Percentiles rank a stretch among this genome's conserved stretches.
Evolutionary conservation across 2,113 vertebrate genomes (phyloP).

Genomic region (Nothocercus julius): DNA sequence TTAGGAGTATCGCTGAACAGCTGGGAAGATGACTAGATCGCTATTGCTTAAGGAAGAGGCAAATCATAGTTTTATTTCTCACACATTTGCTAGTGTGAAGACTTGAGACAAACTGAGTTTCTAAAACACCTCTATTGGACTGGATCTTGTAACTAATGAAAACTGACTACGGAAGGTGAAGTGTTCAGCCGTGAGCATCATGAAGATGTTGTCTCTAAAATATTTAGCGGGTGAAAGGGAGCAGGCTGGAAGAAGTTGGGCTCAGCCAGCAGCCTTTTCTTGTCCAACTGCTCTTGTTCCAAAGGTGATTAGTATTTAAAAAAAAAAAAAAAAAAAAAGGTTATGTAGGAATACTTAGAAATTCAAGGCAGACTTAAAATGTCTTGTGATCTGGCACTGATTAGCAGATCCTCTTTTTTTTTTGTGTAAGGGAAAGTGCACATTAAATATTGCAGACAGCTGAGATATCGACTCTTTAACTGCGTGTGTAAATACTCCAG

Average conservation of each 20-base stretch:
- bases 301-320: neutral
- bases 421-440: rapidly evolving
- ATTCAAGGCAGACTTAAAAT: neutral
- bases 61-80: rapidly evolving
- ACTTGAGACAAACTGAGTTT: neutral
- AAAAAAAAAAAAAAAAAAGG: neutral
- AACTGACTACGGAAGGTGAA: neutral
- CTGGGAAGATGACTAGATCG: neutral
- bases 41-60: neutral
- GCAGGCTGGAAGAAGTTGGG: neutral
- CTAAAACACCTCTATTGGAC: neutral
- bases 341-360: neutral
- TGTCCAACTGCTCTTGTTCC: neutral
- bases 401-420: neutral
- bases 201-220: neutral
- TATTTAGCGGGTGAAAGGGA: neutral
- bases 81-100: rapidly evolving
- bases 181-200: neutral
- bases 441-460: neutral
- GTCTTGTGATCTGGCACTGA: neutral
- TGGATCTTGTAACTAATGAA: neutral
- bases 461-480: neutral
- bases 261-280: neutral
- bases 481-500: neutral
- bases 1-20: neutral